These are phyloP conservation scores for Agapornis canus DNA, from an alignment of 2,797 vertebrate species.

Conservation along the genomic window DNA sequence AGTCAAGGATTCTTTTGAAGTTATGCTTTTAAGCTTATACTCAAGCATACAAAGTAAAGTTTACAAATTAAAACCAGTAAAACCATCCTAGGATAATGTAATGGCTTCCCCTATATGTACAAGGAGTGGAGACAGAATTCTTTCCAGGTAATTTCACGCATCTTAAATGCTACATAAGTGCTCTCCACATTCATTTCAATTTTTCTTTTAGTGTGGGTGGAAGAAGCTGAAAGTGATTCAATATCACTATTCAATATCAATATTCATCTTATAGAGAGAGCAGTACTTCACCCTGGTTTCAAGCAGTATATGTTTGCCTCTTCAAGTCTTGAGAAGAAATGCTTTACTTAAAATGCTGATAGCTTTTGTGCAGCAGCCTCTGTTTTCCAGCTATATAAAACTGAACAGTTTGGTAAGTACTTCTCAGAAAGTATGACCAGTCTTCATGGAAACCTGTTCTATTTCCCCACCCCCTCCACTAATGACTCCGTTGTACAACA, in stretches of 20 bases:
- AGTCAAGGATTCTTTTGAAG: constrained; percentile 39
- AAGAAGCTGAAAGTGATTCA: constrained; percentile 13
- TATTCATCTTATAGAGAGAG: neutral
- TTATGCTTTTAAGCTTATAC: constrained; percentile 57
- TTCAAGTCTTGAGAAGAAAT: neutral
- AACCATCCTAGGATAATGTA: constrained; percentile 21
- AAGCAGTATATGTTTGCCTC: neutral
- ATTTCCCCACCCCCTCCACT: neutral
- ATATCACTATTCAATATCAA: too few relatives aligned
- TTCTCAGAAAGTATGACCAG: neutral
- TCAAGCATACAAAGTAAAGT: constrained; percentile 54
- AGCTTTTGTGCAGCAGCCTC: neutral
- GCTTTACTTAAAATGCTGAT: neutral
- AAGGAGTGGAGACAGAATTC: constrained; percentile 17
- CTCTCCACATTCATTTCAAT: neutral
- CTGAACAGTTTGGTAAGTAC: neutral
- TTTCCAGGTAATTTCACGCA: neutral
- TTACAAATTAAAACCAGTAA: constrained; percentile 51
- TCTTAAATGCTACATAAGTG: neutral
- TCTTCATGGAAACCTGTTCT: neutral
- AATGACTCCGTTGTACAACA: constrained; percentile 7
- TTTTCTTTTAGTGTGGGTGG: neutral
- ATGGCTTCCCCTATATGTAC: constrained; percentile 38
- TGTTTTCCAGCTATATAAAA: neutral
- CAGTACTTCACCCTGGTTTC: constrained; percentile 17